Percentiles rank a stretch among this genome's conserved stretches.
Evolutionary conservation across 2,888 invertebrate species (phyloP).

Genomic region (Epiblema foenella): DNA sequence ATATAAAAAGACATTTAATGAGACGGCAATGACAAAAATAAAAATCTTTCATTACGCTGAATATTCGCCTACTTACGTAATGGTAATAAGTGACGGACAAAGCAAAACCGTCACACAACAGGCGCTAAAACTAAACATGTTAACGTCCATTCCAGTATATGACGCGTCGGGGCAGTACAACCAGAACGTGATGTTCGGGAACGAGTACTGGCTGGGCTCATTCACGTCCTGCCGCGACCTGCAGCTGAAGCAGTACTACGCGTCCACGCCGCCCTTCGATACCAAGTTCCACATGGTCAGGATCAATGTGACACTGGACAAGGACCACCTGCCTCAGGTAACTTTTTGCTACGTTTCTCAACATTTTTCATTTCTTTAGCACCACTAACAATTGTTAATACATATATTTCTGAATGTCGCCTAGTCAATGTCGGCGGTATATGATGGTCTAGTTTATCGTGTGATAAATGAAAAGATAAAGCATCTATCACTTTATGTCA

Average conservation of each 20-base stretch:
- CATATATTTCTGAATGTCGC: too few relatives aligned
- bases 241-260: slow-evolving; percentile 80
- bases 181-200: slow-evolving; percentile 90
- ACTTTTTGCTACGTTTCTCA: slow-evolving; percentile 52
- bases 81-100: background rate
- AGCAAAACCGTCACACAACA: background rate
- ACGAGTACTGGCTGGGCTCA: slow-evolving; percentile 93
- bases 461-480: too few relatives aligned
- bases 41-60: too few relatives aligned
- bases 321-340: slow-evolving; percentile 82
- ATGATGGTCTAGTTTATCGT: too few relatives aligned
- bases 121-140: slow-evolving; percentile 10
- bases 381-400: background rate
- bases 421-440: too few relatives aligned
- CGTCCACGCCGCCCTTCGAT: slow-evolving; percentile 84
- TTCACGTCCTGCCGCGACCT: slow-evolving; percentile 88
- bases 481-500: too few relatives aligned
- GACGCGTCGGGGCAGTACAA: slow-evolving; percentile 93
- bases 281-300: slow-evolving; percentile 86
- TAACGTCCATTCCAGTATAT: slow-evolving; percentile 84
- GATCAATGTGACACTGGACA: slow-evolving; percentile 83
- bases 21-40: too few relatives aligned
- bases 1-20: too few relatives aligned
- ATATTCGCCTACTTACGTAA: too few relatives aligned
- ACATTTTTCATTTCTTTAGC: background rate